Base-by-base conservation (phyloP, 2,113 vertebrate genomes). In the Campylorhamphus procurvoides region DNA sequence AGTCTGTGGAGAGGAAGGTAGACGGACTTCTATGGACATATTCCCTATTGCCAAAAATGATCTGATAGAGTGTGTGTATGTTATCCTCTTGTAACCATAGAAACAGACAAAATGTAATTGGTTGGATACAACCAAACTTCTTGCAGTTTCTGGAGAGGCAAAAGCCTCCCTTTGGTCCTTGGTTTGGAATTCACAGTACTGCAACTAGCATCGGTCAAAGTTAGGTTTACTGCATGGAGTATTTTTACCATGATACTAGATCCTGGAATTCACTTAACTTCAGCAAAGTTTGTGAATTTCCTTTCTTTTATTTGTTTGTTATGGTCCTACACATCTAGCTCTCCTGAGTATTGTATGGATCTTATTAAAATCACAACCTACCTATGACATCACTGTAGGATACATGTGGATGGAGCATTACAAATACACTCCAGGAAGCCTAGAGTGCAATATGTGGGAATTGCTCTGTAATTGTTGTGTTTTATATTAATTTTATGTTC, bases 61-160 rank as follows among this genome's bases (percentile, higher is more conserved):
- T 60, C 47, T 2, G 19, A 66, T 33, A 42, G 50, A 40, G 33
- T 71, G 20, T 9, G 5, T 73, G 35, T 46, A 19, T 93, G 72
- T 94, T 95, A 85, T 95, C 85, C 73, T 64, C 44, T 64, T 33
- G 72, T 91, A 95, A 81, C 95, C 84, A 81, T 2, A 18, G 90
- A 82, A 94, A 94, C 33, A 75, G 55, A 88, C 56, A 86, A 62
- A 78, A 94, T 88, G 69, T 56, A 77, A 28, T 79, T 5, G 1
- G 10, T 83, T 10, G 6, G 10, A 18, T 75, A 55, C 39, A 77
- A n/a, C 23, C 28, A 86, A 73, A 33, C 44, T 85, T 29, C 28
- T 93, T 94, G n/a, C 59, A 49, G 52, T 71, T 83, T 88, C 85
- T 87, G 59, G 27, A 71, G 71, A 78, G 50, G 22, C 29, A 84